Evolutionary conservation across 2,888 invertebrate genomes (phyloP).

Genomic region (Crioceris asparagi): DNA sequence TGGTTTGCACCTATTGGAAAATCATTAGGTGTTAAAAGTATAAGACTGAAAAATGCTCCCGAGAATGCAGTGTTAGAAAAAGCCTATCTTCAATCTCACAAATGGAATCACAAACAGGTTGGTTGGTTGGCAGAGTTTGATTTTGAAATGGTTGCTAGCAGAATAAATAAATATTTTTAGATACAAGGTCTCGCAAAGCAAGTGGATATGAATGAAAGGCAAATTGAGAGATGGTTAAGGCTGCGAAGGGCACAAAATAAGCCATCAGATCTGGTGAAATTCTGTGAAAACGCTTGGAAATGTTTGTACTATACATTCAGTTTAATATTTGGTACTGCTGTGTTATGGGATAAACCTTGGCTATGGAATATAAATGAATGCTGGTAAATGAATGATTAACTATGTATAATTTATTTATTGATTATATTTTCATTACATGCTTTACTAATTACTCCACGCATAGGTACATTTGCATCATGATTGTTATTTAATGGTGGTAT

Average conservation of each 20-base stretch:
- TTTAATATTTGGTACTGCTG: constrained; percentile 68
- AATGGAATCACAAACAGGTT: constrained; percentile 73
- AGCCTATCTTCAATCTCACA: constrained; percentile 55
- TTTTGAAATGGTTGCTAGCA: background rate
- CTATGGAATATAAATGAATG: constrained; percentile 84
- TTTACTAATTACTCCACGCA: too few relatives aligned
- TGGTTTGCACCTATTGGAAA: constrained; percentile 73
- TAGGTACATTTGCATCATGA: too few relatives aligned
- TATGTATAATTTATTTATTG: too few relatives aligned
- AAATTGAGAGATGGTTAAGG: constrained; percentile 87
- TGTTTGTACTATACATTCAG: constrained; percentile 74
- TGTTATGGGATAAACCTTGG: constrained; percentile 88
- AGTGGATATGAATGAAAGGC: constrained; percentile 71
- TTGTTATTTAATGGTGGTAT: too few relatives aligned
- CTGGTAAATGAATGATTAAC: constrained; percentile 55
- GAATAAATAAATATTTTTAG: constrained; percentile 14
- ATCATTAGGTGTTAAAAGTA: constrained; percentile 70
- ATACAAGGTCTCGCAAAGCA: constrained; percentile 63
- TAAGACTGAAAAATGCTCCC: constrained; percentile 63
- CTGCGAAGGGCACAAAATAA: constrained; percentile 73
- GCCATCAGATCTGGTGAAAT: constrained; percentile 81
- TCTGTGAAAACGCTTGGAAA: constrained; percentile 87
- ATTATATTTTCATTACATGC: too few relatives aligned
- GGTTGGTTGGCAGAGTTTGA: background rate
- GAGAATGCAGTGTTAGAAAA: constrained; percentile 66